Conservation (phyloP, 1,140 invertebrate genomes). For the Cepaea nemoralis region DNA sequence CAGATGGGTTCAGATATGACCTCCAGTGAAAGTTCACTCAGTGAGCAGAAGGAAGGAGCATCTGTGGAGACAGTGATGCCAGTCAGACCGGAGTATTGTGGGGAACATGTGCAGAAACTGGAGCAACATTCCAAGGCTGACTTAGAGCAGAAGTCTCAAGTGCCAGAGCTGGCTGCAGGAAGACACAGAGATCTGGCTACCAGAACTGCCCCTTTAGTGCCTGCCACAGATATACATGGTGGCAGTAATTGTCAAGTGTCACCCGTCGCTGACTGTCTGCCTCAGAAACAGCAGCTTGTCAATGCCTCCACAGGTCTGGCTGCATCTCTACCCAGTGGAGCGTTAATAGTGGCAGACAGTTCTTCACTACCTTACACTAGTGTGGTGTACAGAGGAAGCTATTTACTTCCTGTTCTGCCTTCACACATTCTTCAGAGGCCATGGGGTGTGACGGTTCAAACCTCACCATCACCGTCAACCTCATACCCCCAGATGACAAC, state of each 20-base stretch:
- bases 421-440: conserved; percentile 21
- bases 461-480: background rate
- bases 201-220: background rate
- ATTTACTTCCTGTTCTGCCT: conserved; percentile 14
- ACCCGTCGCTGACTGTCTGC: background rate
- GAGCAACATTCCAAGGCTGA: conserved; percentile 27
- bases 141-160: background rate
- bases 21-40: background rate
- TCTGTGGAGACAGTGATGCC: background rate
- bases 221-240: background rate
- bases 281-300: conserved; percentile 7
- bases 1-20: background rate
- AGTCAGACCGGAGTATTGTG: background rate
- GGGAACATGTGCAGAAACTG: background rate
- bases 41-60: background rate
- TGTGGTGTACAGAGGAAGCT: conserved; percentile 26
- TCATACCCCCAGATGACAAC: background rate
- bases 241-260: background rate
- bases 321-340: background rate
- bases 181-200: background rate
- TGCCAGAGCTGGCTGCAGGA: conserved; percentile 18
- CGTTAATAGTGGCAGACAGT: background rate
- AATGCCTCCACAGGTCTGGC: background rate
- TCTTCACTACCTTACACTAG: conserved; percentile 7
- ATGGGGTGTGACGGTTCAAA: conserved; percentile 22